These are phyloP conservation scores for Pseudachorutes palmiensis DNA, from an alignment of 1,140 invertebrate species.

Conservation along the genomic window DNA sequence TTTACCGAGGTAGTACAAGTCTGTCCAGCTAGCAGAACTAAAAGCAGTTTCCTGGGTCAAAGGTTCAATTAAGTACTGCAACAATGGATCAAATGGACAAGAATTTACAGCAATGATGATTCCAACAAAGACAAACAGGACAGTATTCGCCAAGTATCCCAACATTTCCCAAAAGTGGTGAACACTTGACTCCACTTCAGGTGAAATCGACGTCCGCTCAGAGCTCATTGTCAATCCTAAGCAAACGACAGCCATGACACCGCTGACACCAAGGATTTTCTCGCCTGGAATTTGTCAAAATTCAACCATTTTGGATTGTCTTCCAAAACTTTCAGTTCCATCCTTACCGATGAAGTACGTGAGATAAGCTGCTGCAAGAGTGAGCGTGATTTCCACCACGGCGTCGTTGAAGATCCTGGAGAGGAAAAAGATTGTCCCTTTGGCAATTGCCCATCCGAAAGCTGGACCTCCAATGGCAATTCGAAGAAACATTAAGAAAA, in stretches of 20 bases:
- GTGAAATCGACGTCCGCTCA: slow-evolving; percentile 45
- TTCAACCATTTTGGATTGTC: neutral
- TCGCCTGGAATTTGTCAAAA: slow-evolving; percentile 33
- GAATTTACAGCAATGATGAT: slow-evolving; percentile 41
- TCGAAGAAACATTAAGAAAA: slow-evolving; percentile 31
- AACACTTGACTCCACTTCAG: slow-evolving; percentile 45
- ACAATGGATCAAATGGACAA: neutral
- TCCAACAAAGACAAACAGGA: slow-evolving; percentile 48
- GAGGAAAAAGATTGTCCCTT: slow-evolving; percentile 41
- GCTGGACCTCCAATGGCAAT: slow-evolving; percentile 42
- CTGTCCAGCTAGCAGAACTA: neutral
- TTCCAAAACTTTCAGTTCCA: neutral
- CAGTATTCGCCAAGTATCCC: slow-evolving; percentile 46
- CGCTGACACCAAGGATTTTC: slow-evolving; percentile 41
- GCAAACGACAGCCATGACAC: slow-evolving; percentile 43
- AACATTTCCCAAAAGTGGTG: slow-evolving; percentile 48
- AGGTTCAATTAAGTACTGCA: neutral
- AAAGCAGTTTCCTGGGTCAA: neutral
- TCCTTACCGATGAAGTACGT: slow-evolving; percentile 46
- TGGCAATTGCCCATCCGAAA: slow-evolving; percentile 44
- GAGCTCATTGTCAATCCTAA: slow-evolving; percentile 44
- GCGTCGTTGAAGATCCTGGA: slow-evolving; percentile 32
- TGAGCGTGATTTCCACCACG: slow-evolving; percentile 44
- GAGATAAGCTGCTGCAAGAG: slow-evolving; percentile 45
- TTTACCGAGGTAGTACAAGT: slow-evolving; percentile 21